Evolutionary conservation across 2,888 invertebrate genomes (phyloP).

Genomic region (Euproctis similis): DNA sequence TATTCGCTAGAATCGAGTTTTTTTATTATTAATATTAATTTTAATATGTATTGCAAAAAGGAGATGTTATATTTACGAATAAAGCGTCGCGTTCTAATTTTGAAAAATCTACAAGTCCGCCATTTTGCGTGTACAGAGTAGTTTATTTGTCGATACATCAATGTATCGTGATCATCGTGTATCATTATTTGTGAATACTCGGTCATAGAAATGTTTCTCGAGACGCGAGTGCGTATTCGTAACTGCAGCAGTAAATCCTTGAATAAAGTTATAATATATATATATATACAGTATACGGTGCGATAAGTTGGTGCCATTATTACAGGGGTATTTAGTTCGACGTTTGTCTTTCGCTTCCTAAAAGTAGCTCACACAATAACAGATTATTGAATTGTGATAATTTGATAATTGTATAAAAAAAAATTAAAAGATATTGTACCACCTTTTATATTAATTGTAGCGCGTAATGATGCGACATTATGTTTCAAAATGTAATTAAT

Average conservation of each 20-base stretch:
- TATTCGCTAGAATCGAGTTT: conserved; percentile 70
- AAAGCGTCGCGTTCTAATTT: too few relatives aligned
- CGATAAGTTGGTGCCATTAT: conserved; percentile 76
- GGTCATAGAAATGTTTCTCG: too few relatives aligned
- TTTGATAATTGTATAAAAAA: conserved; percentile 9
- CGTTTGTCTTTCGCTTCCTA: conserved; percentile 39
- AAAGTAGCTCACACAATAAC: conserved; percentile 10
- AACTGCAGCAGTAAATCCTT: too few relatives aligned
- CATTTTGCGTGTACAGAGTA: too few relatives aligned
- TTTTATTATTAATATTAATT: conserved; percentile 64
- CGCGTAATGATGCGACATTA: background rate
- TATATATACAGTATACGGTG: conserved; percentile 75
- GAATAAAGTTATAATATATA: too few relatives aligned
- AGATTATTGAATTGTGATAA: conserved; percentile 11
- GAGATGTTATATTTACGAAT: too few relatives aligned
- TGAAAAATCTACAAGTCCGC: too few relatives aligned
- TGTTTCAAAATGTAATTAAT: conserved; percentile 3
- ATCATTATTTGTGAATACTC: too few relatives aligned
- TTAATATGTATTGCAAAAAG: too few relatives aligned
- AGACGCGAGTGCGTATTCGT: too few relatives aligned
- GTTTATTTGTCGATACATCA: too few relatives aligned
- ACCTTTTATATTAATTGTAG: background rate
- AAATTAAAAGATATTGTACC: conserved; percentile 1
- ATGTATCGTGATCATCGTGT: too few relatives aligned
- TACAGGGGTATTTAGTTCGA: conserved; percentile 71